phyloP scores from a whole-genome alignment of 1,140 invertebrate genomes.

The Pristionchus pacificus region DNA sequence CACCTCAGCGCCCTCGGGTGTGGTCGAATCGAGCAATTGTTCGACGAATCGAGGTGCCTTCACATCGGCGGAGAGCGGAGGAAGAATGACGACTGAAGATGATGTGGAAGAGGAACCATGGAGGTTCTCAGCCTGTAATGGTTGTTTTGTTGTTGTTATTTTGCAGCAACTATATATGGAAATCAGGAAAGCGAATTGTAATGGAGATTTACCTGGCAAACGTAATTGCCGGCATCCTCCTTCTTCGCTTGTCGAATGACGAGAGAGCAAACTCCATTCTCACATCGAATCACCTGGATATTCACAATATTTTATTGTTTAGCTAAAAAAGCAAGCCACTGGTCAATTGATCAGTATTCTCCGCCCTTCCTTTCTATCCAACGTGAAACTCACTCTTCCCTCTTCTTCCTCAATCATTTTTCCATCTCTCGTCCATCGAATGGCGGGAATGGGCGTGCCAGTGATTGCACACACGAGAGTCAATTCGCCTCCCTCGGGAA shows the following conservation, averaged over 20 bases:
- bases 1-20: background rate
- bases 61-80: background rate
- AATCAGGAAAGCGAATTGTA: too few species aligned
- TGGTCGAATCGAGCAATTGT: background rate
- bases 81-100: background rate
- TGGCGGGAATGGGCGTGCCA: slow-evolving; percentile 42
- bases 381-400: too few species aligned
- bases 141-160: too few species aligned
- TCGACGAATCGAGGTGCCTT: background rate
- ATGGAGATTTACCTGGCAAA: too few species aligned
- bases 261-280: slow-evolving; percentile 47
- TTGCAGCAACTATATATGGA: too few species aligned
- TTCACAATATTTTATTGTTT: slow-evolving; percentile 6
- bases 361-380: too few species aligned
- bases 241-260: slow-evolving; percentile 30
- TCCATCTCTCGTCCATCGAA: slow-evolving; percentile 45
- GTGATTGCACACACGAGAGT: slow-evolving; percentile 47
- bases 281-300: slow-evolving; percentile 34
- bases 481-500: slow-evolving; percentile 44
- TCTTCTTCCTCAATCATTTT: slow-evolving; percentile 29
- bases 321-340: slow-evolving; percentile 10
- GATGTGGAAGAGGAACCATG: slow-evolving; percentile 29
- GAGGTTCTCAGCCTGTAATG: slow-evolving; percentile 40
- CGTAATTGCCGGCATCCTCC: slow-evolving; percentile 43
- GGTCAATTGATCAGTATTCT: too few species aligned